Percentiles rank a stretch among this genome's conserved stretches.
phyloP scores from a whole-genome alignment of 2,797 vertebrate species.

The Amazonetta brasiliensis region DNA sequence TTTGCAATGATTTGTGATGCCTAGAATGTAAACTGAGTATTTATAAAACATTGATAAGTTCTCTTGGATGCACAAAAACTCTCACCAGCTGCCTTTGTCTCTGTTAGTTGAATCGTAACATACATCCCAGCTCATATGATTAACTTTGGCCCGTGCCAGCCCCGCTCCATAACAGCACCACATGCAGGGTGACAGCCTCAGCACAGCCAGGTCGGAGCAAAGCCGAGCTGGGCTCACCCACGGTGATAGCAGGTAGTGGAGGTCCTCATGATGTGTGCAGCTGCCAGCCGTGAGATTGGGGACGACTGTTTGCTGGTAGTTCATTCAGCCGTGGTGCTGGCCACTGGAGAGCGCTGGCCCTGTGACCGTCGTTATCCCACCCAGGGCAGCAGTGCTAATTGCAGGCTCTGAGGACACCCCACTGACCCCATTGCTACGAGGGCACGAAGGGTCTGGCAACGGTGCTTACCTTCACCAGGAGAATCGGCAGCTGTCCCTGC shows the following conservation, averaged over 20 bases:
- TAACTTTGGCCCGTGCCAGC: neutral
- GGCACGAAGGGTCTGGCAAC: too few relatives aligned
- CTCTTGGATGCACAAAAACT: neutral
- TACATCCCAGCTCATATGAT: neutral
- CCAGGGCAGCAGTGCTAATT: too few relatives aligned
- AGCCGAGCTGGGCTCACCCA: neutral
- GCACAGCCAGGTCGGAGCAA: neutral
- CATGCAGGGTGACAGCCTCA: neutral
- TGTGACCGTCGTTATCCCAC: too few relatives aligned
- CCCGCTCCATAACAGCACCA: neutral
- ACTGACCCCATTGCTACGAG: too few relatives aligned
- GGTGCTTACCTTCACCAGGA: too few relatives aligned
- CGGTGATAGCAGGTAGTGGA: neutral
- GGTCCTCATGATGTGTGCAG: rapidly evolving
- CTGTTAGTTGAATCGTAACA: constrained; percentile 31
- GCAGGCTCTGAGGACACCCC: too few relatives aligned
- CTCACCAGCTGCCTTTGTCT: constrained; percentile 48
- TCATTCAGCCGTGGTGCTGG: too few relatives aligned
- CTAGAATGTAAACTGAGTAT: neutral
- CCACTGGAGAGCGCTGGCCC: too few relatives aligned
- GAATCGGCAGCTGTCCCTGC: too few relatives aligned
- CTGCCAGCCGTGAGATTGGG: too few relatives aligned
- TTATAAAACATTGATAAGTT: neutral
- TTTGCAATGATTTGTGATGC: neutral
- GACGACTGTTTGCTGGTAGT: too few relatives aligned